These are phyloP conservation scores for Amaurobius ferox DNA, from an alignment of 2,888 invertebrate species.

Conservation along the genomic window DNA sequence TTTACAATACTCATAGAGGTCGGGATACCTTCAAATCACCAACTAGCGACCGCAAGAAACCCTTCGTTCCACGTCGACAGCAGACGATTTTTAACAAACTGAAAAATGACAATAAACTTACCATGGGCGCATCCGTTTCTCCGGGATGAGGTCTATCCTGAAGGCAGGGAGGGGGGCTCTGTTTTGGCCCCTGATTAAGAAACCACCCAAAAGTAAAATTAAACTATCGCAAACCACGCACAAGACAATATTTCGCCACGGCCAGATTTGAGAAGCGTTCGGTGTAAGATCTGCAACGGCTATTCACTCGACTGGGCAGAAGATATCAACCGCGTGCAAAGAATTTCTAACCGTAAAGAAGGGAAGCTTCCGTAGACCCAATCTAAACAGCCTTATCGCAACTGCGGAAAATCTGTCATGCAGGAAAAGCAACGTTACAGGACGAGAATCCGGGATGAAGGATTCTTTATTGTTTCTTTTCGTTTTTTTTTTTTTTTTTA, in stretches of 20 bases:
- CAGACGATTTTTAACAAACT: background rate
- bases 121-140: slow-evolving; percentile 70
- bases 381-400: too few species aligned
- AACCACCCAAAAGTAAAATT: slow-evolving; percentile 40
- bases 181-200: slow-evolving; percentile 72
- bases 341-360: too few species aligned
- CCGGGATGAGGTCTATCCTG: slow-evolving; percentile 73
- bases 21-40: too few species aligned
- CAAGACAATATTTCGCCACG: background rate
- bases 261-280: background rate
- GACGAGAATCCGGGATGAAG: too few species aligned
- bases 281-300: background rate
- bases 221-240: background rate
- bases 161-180: slow-evolving; percentile 74
- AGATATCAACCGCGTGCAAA: slow-evolving; percentile 24
- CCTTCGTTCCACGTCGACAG: background rate
- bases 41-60: background rate
- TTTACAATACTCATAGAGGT: too few species aligned
- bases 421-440: too few species aligned
- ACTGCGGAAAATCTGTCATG: too few species aligned
- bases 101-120: slow-evolving; percentile 41
- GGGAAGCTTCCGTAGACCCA: too few species aligned
- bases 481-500: too few species aligned
- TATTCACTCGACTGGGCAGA: slow-evolving; percentile 39
- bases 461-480: too few species aligned